Evolutionary conservation across 1,140 invertebrate genomes (phyloP).

Genomic region (Belonocnema kinseyi): DNA sequence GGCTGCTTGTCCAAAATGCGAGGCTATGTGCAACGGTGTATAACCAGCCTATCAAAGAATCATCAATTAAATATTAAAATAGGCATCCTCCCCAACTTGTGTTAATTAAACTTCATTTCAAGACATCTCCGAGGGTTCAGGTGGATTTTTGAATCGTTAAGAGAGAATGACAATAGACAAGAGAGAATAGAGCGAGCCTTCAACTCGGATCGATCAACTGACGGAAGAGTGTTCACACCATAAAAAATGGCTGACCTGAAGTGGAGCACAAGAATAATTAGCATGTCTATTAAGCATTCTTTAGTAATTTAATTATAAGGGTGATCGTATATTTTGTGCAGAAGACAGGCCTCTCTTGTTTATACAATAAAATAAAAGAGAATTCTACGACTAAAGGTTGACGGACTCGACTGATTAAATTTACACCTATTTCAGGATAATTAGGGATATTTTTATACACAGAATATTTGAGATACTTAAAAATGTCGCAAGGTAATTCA

Average conservation of each 20-base stretch:
- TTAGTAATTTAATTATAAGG: conserved; percentile 41
- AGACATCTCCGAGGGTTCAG: background rate
- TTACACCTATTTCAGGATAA: too few relatives aligned
- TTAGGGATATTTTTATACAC: too few relatives aligned
- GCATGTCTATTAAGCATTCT: conserved; percentile 35
- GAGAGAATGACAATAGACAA: background rate
- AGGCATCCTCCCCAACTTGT: background rate
- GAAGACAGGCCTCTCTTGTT: background rate
- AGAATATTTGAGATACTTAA: too few relatives aligned
- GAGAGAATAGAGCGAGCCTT: background rate
- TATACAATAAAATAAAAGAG: background rate
- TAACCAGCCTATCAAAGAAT: conserved; percentile 85
- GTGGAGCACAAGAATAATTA: conserved; percentile 38
- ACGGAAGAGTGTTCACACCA: background rate
- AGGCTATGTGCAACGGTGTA: conserved; percentile 96
- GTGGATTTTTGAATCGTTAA: background rate
- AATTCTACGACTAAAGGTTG: background rate
- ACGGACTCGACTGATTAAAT: too few relatives aligned
- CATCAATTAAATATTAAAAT: too few relatives aligned
- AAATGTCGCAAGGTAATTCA: too few relatives aligned
- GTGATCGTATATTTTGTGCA: background rate
- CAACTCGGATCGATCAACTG: conserved; percentile 10
- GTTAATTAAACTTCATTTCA: conserved; percentile 6
- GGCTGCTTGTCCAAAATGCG: conserved; percentile 96
- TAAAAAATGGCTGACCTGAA: conserved; percentile 36